Base-by-base conservation (phyloP, 2,113 vertebrate genomes). In the Tichodroma muraria region DNA sequence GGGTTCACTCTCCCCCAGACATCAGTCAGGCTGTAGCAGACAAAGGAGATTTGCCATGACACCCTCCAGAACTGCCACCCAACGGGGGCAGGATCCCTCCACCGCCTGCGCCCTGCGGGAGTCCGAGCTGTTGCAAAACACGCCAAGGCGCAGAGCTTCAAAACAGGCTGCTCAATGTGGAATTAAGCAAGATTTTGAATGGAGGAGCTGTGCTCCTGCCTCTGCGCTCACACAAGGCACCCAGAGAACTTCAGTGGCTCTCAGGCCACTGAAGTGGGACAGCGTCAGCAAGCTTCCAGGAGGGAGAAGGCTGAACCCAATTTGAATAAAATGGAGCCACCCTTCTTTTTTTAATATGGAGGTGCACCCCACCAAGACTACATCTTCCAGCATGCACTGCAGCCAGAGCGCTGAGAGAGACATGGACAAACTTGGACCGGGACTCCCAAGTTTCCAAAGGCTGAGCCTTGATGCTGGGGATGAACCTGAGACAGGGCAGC, bases 291-390 rank as follows among this genome's bases (percentile, higher is more conserved):
- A 53, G 35, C 91, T 78, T 79, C 53, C 89, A 82, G 95, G 84
- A 94, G 33, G 17, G 60, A 76, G 64, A 59, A 70, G 76, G 77
- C 66, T 85, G 31, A 85, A 66, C 57, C 56, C 86, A 78, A 89
- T 81, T 69, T 75, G 80, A 95, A 95, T 88, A 97, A 92, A 93
- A 94, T 65, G 95, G 88, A 96, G 86, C 76, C 80, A 91, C 56
- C 66, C 77, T 93, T 63, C 65, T 88, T 80, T 75, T 82, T 93
- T 95, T 90, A 97, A 97, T 90, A 97, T 96, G 92, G 90, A 96
- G 92, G 85, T 88, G 66, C 47, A 63, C 37, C 52, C n/a, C 11
- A n/a, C 23, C 65, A 49, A 44, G 95, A 97, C 91, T 89, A 96
- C 85, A 97, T 79, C 80, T 88, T 94, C 89, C 93, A 96, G 91